Evolutionary conservation across 2,888 invertebrate species (phyloP), one percentile per base, ranked within the genome.

Genomic region (Hypena proboscidalis): DNA sequence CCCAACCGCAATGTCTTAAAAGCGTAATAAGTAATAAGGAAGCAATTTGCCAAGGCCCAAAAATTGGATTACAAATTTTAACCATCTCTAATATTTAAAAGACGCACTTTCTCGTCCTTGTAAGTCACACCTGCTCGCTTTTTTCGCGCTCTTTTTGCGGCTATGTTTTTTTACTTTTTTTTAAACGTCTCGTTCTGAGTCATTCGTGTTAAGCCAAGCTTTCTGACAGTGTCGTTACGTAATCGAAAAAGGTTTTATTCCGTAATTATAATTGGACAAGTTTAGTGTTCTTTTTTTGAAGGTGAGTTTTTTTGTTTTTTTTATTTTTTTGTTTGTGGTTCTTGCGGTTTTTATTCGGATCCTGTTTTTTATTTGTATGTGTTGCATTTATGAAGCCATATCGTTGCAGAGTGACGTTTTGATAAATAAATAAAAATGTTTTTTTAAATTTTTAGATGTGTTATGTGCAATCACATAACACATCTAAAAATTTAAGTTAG

Each of bases 101-200:
- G 55, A 61, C 51, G 74, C 58, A 77, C 80, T 81, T 83, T 83
- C 80, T 62, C 60, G 80, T 68, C 81, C 82, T 80, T 77, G 56
- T 27, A 25, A 51, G 58, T 58, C 69, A 72, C 80, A 80, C 79
- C 79, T 80, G 78, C 43, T 36, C 56, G 47, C 52, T 67, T 76
- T 71, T 72, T 74, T 67, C 52, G 60, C 67, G 53, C 54, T 58
- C 47, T 72, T 76, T 80, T 80, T 75, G 60, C 64, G 49, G 64
- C 70, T 72, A 71, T 76, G 35, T 67, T 74, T 68, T 65, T 65
- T 67, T 49, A 13, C 26, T 44, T 53, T 60, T 72, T 69, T 73
- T 65, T 46, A 41, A 49, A 35, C 52, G 49, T 45, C 52, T 46
- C 48, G 48, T 49, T 6, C 57, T 71, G 71, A 74, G 56, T 79